Evolutionary conservation across 1,140 invertebrate species (phyloP).

Genomic region (Eufriesea mexicana): DNA sequence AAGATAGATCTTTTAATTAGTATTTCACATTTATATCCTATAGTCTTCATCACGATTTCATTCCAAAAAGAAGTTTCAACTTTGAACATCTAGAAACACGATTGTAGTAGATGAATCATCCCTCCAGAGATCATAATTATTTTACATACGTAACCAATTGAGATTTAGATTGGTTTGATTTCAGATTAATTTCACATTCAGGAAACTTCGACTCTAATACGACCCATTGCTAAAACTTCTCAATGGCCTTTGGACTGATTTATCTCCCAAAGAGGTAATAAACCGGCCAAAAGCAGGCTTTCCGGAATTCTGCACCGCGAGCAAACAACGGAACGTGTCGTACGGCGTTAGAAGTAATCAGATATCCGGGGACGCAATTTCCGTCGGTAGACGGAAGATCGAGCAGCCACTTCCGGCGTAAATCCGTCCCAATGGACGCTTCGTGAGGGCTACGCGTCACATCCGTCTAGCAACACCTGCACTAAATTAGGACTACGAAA

Average conservation of each 20-base stretch:
- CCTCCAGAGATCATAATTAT: too few relatives aligned
- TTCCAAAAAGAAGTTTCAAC: too few relatives aligned
- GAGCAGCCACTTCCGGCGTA: constrained; percentile 34
- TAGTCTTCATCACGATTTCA: too few relatives aligned
- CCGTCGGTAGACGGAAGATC: constrained; percentile 32
- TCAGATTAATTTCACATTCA: background rate
- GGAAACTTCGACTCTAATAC: background rate
- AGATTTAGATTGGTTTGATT: background rate
- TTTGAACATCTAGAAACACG: too few relatives aligned
- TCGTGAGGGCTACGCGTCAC: background rate
- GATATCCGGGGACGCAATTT: constrained; percentile 50
- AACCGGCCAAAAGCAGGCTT: background rate
- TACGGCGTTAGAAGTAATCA: constrained; percentile 35
- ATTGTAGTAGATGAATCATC: too few relatives aligned
- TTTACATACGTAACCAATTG: too few relatives aligned
- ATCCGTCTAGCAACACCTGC: constrained; percentile 70
- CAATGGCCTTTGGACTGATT: background rate
- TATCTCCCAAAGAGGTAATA: background rate
- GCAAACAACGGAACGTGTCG: background rate
- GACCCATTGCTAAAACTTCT: background rate
- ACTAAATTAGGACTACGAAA: constrained; percentile 78
- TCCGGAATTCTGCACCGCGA: background rate
- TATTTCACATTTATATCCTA: too few relatives aligned
- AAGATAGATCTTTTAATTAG: too few relatives aligned
- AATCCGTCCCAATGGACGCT: constrained; percentile 62